Base-by-base conservation (phyloP, 2,888 invertebrate genomes). In the Apotomis betuletana region DNA sequence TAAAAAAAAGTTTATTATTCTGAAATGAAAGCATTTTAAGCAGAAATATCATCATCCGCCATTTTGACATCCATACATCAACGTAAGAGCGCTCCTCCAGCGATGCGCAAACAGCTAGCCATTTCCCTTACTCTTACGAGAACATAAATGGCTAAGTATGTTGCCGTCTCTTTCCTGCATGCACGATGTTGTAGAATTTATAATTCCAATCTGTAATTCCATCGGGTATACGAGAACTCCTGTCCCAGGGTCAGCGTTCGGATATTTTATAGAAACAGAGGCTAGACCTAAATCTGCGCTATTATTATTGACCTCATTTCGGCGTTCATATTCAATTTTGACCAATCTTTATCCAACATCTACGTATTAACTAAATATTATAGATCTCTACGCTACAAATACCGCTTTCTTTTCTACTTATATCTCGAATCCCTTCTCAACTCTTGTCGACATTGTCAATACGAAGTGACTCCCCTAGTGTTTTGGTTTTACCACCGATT, bases 51-150 rank as follows among this genome's bases (percentile, higher is more conserved):
- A 71, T 10, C 41, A 55, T 57, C 71, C 67, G 71, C 71, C 71
- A 71, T 67, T 71, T 71, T 71, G 71, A 71, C 71, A 67, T 60
- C 54, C 61, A 71, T 60, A 55, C 57, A 65, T 65, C 44, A 65
- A 69, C 27, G 58, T 59, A 67, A 13, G 67, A 46, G 49, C 67
- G 67, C 57, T 51, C 27, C 27, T 27, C 27, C 58, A 57, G 38
- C 49, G 54, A 6, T 36, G 67, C 54, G 57, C 49, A 49, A 67
- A 59, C 59, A 27, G 41, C 49, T 57, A 57, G 15, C 61, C 51
- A 27, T 62, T 67, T 57, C 57, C 67, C 62, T 71, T 61, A 57
- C 67, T 44, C 71, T 41, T 52, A 51, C 57, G 61, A 8, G 46
- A 13, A 5, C 13, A 36, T 49, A 51, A 55, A 41, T 54, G 8